Evolutionary conservation across 2,113 vertebrate genomes (phyloP).

Genomic region (Melanerpes aurifrons): DNA sequence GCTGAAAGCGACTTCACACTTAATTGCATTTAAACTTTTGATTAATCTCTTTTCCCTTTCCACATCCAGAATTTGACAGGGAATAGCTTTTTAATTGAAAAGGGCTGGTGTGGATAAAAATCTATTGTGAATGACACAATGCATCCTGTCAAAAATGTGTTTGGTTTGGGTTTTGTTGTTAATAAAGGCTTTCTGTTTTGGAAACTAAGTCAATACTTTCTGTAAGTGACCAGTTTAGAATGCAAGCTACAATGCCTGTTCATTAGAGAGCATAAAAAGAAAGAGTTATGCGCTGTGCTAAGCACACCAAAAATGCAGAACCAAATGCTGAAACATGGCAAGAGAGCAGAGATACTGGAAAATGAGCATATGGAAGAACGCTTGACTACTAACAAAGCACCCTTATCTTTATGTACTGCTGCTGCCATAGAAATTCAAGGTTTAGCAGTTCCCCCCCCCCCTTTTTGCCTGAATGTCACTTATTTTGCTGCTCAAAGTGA

Average conservation of each 20-base stretch:
- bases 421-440: background rate
- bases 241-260: slow-evolving; percentile 59
- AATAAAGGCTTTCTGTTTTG: background rate
- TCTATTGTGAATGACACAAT: background rate
- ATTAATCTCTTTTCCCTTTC: background rate
- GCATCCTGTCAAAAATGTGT: background rate
- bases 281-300: slow-evolving; percentile 28
- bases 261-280: slow-evolving; percentile 41
- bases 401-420: background rate
- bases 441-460: background rate
- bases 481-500: slow-evolving; percentile 11
- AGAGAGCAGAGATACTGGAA: slow-evolving; percentile 36
- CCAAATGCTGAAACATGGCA: slow-evolving; percentile 44
- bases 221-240: background rate
- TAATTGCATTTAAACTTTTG: background rate
- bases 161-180: background rate
- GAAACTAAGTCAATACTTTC: background rate
- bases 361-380: slow-evolving; percentile 34
- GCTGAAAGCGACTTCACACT: slow-evolving; percentile 46
- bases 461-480: slow-evolving; percentile 43
- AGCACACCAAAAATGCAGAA: slow-evolving; percentile 42
- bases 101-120: slow-evolving; percentile 14
- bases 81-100: slow-evolving; percentile 13
- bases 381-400: background rate
- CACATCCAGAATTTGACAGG: background rate